A percentile compares a stretch with the other conserved stretches of the same genome.
Conservation (phyloP, 2,113 vertebrate genomes). For the Tupaia tana region DNA sequence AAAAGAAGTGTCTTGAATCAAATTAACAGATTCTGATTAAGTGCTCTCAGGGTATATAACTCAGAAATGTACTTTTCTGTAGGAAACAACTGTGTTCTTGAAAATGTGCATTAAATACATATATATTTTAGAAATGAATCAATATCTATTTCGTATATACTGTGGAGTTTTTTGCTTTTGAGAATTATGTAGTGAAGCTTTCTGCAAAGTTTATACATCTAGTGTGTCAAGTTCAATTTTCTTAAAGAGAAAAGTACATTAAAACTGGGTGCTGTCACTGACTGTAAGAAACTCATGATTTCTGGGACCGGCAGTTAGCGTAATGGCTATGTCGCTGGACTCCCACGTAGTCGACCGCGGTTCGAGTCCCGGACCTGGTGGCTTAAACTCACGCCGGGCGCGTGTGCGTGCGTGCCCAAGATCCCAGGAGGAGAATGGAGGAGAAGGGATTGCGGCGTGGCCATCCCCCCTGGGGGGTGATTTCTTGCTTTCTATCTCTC, state of each 20-base stretch:
- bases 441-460: too few species aligned
- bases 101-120: not conserved
- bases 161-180: not conserved
- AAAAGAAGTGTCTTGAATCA: not conserved
- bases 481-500: too few species aligned
- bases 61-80: not conserved
- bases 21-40: not conserved
- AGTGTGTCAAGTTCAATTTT: constrained; percentile 16
- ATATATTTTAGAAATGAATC: not conserved
- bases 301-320: too few species aligned
- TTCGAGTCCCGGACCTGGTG: too few species aligned
- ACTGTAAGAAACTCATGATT: too few species aligned
- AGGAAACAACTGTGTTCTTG: not conserved
- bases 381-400: too few species aligned
- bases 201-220: not conserved
- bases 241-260: not conserved
- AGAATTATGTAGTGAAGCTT: not conserved
- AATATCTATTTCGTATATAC: not conserved
- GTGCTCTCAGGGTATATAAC: not conserved
- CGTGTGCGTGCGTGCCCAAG: too few species aligned
- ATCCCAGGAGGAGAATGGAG: too few species aligned
- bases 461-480: too few species aligned
- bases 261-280: not conserved
- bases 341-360: too few species aligned
- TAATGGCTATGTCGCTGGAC: too few species aligned